These are phyloP conservation scores for Bruchidius siliquastri DNA, from an alignment of 2,888 invertebrate genomes.

Conservation along the genomic window DNA sequence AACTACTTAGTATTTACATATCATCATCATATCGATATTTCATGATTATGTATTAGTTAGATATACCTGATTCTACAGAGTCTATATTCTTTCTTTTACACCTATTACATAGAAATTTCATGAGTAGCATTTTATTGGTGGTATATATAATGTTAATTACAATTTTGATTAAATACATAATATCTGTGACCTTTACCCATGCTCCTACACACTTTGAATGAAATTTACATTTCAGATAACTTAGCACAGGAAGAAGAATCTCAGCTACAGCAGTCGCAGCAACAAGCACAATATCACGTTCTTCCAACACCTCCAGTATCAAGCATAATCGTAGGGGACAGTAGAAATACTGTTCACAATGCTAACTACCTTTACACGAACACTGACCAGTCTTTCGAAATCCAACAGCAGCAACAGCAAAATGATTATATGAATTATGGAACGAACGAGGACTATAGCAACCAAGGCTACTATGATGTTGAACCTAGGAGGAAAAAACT, in stretches of 20 bases:
- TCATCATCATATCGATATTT: too few relatives aligned
- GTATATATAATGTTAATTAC: too few relatives aligned
- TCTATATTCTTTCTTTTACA: too few relatives aligned
- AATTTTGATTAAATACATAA: too few relatives aligned
- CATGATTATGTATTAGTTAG: too few relatives aligned
- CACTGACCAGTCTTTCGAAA: constrained; percentile 10
- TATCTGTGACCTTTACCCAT: too few relatives aligned
- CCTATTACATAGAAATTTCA: too few relatives aligned
- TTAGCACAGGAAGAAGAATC: constrained; percentile 30
- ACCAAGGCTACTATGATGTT: constrained; percentile 18
- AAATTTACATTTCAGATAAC: constrained; percentile 20
- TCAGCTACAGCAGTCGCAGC: not conserved
- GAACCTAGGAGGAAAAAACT: constrained; percentile 11
- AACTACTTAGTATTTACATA: too few relatives aligned
- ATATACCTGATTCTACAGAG: too few relatives aligned
- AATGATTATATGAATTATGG: constrained; percentile 37
- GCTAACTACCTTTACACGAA: constrained; percentile 21
- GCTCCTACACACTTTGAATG: too few relatives aligned
- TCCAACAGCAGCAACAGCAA: not conserved
- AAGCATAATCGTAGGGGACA: constrained; percentile 11
- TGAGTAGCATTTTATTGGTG: too few relatives aligned
- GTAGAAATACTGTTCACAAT: constrained; percentile 15
- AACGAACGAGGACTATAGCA: constrained; percentile 31
- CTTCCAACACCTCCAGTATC: constrained; percentile 9
- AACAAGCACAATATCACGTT: constrained; percentile 13